Conservation (phyloP, 2,113 vertebrate genomes). For the Bothrops jararaca region DNA sequence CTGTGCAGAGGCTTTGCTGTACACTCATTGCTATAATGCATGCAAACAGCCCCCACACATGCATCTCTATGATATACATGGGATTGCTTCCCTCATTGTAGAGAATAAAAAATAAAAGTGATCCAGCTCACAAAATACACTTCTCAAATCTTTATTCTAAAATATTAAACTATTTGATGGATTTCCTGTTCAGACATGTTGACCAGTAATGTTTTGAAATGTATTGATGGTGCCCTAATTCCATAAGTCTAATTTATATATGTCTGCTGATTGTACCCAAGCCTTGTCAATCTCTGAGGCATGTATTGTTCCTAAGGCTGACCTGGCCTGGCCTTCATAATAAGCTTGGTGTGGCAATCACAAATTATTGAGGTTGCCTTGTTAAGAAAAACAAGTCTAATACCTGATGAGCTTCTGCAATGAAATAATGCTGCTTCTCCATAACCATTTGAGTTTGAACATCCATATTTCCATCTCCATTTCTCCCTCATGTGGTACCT, state of each 20-base stretch:
- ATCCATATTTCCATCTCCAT: background rate
- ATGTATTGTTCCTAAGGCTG: background rate
- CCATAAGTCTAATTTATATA: background rate
- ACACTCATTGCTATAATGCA: background rate
- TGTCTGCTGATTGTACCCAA: rapidly evolving
- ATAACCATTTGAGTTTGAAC: background rate
- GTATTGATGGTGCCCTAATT: background rate
- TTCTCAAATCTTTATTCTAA: background rate
- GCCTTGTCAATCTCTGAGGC: background rate
- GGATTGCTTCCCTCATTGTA: background rate
- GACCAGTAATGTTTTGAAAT: constrained; percentile 9
- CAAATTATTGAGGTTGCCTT: background rate
- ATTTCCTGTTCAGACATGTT: background rate
- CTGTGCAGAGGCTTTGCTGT: background rate
- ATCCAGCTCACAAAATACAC: background rate
- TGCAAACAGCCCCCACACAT: background rate
- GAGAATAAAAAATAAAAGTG: background rate
- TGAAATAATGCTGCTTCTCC: background rate
- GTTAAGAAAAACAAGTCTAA: background rate
- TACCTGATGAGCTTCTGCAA: background rate
- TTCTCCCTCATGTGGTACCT: background rate
- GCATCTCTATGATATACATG: too few relatives aligned
- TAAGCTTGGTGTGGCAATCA: background rate
- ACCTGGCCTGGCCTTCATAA: background rate
- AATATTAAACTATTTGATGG: background rate